Percentiles rank a stretch among this genome's conserved stretches.
Evolutionary conservation across 2,888 invertebrate species (phyloP).

Genomic region (Zootermopsis nevadensis): DNA sequence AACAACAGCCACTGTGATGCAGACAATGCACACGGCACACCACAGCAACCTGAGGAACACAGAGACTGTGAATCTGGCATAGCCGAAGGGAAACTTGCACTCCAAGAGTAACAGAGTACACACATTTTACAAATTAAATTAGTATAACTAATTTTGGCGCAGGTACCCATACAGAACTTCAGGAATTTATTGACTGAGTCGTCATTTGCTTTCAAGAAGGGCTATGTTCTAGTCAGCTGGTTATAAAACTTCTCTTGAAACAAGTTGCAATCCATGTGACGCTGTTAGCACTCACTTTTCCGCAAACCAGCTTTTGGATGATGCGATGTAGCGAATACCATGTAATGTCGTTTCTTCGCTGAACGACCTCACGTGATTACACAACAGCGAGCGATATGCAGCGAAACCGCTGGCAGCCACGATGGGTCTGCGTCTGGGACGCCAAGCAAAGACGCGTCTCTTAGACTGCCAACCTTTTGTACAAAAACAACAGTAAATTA

Average conservation of each 20-base stretch:
- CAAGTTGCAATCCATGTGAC: too few relatives aligned
- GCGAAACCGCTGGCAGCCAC: background rate
- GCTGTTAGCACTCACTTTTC: background rate
- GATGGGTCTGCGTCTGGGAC: background rate
- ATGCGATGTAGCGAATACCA: background rate
- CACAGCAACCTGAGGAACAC: background rate
- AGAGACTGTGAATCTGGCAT: too few relatives aligned
- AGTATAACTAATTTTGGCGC: background rate
- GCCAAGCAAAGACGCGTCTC: background rate
- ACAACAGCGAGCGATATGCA: background rate
- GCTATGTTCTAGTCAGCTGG: too few relatives aligned
- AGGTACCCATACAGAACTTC: too few relatives aligned
- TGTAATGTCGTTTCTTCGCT: background rate
- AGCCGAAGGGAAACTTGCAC: background rate
- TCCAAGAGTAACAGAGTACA: background rate
- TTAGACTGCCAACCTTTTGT: background rate
- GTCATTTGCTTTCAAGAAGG: too few relatives aligned
- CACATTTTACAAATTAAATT: background rate
- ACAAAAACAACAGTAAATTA: too few relatives aligned
- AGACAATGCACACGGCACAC: background rate
- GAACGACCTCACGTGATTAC: background rate
- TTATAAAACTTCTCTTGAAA: too few relatives aligned
- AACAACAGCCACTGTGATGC: slow-evolving; percentile 43
- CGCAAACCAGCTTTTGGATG: background rate
- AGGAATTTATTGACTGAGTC: too few relatives aligned